Conservation (phyloP, 1,140 invertebrate genomes). For the Drosophila lacteicornis region DNA sequence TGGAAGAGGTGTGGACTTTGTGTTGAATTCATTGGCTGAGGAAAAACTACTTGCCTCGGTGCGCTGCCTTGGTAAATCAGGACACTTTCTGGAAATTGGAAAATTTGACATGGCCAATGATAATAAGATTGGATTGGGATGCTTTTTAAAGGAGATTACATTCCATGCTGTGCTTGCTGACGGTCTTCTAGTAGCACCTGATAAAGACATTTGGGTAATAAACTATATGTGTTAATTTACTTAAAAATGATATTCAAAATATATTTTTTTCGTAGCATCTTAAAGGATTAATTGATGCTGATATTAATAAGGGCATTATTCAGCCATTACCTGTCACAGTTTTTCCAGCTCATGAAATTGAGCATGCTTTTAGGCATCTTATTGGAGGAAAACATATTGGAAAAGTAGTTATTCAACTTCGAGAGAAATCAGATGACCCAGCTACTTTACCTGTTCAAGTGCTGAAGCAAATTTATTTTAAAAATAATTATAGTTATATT, state of each 20-base stretch:
- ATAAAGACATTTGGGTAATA: slow-evolving; percentile 85
- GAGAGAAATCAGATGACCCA: slow-evolving; percentile 50
- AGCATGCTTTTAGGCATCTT: slow-evolving; percentile 91
- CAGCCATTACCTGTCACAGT: slow-evolving; percentile 87
- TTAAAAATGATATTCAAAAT: neutral
- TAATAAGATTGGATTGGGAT: slow-evolving; percentile 88
- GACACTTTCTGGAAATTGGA: slow-evolving; percentile 92
- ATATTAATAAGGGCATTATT: slow-evolving; percentile 87
- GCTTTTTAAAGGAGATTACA: slow-evolving; percentile 93
- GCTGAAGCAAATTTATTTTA: slow-evolving; percentile 85
- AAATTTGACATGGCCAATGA: slow-evolving; percentile 90
- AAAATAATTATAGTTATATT: slow-evolving; percentile 86
- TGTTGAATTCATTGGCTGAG: slow-evolving; percentile 89
- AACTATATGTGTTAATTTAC: neutral
- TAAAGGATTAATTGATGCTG: slow-evolving; percentile 71
- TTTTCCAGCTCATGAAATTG: slow-evolving; percentile 88
- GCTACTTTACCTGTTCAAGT: slow-evolving; percentile 70
- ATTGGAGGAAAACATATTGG: slow-evolving; percentile 95
- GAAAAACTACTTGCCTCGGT: slow-evolving; percentile 90
- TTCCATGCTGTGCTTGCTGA: slow-evolving; percentile 96
- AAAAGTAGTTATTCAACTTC: slow-evolving; percentile 88
- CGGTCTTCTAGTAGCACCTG: slow-evolving; percentile 87
- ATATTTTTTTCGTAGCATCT: slow-evolving; percentile 44
- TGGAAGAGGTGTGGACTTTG: slow-evolving; percentile 88
- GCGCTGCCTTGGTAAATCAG: slow-evolving; percentile 89